Evolutionary conservation across 2,113 vertebrate genomes (phyloP), one percentile per base, ranked within the genome.

Genomic region (Carassius gibelio): DNA sequence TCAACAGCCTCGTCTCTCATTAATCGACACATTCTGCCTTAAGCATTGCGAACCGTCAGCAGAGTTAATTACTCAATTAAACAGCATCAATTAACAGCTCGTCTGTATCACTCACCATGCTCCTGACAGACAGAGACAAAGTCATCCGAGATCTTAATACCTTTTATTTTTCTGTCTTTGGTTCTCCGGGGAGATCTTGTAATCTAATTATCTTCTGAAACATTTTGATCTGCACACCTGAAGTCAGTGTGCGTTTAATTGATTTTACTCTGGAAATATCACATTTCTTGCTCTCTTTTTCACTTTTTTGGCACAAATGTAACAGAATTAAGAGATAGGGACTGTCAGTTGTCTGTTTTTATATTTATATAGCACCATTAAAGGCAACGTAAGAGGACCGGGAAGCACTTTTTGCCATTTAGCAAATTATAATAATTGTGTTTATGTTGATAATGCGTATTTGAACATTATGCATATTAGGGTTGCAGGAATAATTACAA

Each of bases 21-120:
- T 89, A 89, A 87, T 81, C 84, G 69, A n/a, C 38, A 17, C 78
- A 17, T 85, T 85, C 80, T 81, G 81, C 87, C 84, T 84, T 76
- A 71, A 85, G 86, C 83, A 48, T 75, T 62, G 55, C 15, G 55
- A 8, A 69, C 82, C 68, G 76, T 59, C 84, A 88, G 50, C 75
- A 45, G 75, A 68, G 86, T 82, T 85, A 61, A 87, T 87, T 85
- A 86, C 57, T 87, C 84, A 83, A 89, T 87, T 87, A 89, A 62
- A 66, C 8, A 30, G 0, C 55, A 76, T 87, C 84, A 87, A 82
- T 88, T 88, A 86, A 86, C 50, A 21, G 52, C 50, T 17, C 61
- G 30, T 23, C 42, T 72, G 26, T 52, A 34, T 50, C 14, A 34
- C 45, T 85, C 64, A 8, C 10, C 57, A 84, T 66, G 42, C 52